Evolutionary conservation across 2,888 invertebrate genomes (phyloP).

Genomic region (Hydroisotoma schaefferi): DNA sequence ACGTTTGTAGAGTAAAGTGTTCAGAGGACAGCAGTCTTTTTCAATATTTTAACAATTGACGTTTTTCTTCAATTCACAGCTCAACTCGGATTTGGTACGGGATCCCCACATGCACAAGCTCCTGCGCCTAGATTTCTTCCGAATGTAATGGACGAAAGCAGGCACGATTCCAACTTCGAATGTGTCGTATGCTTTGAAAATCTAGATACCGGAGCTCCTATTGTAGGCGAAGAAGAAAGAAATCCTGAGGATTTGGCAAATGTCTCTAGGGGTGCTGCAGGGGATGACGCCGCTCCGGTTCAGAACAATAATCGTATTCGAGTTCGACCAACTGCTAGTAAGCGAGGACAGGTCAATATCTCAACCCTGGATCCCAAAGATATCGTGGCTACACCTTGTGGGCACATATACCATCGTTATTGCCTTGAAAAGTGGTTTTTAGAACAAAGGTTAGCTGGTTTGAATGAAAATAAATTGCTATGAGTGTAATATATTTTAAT

Average conservation of each 20-base stretch:
- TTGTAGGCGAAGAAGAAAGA: neutral
- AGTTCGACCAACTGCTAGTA: neutral
- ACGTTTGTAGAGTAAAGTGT: too few relatives aligned
- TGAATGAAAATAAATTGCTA: neutral
- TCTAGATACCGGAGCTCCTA: conserved; percentile 18
- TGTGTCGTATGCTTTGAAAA: conserved; percentile 33
- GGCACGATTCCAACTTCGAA: conserved; percentile 12
- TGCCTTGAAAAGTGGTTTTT: conserved; percentile 40
- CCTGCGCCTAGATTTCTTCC: too few relatives aligned
- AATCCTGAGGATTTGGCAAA: neutral
- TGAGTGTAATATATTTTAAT: too few relatives aligned
- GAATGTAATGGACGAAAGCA: neutral
- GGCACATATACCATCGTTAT: conserved; percentile 38
- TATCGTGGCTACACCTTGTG: conserved; percentile 33
- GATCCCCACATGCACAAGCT: too few relatives aligned
- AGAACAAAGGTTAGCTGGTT: conserved; percentile 34
- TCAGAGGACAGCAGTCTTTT: too few relatives aligned
- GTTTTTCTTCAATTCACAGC: too few relatives aligned
- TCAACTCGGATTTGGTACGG: too few relatives aligned
- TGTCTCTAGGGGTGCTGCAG: neutral
- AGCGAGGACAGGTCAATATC: neutral
- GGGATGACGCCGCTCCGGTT: neutral
- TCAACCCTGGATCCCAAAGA: conserved; percentile 9
- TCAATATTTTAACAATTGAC: too few relatives aligned
- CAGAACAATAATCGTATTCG: neutral